Percentiles rank a stretch among this genome's conserved stretches.
Evolutionary conservation across 2,888 invertebrate species (phyloP).

Genomic region (Mimas tiliae): DNA sequence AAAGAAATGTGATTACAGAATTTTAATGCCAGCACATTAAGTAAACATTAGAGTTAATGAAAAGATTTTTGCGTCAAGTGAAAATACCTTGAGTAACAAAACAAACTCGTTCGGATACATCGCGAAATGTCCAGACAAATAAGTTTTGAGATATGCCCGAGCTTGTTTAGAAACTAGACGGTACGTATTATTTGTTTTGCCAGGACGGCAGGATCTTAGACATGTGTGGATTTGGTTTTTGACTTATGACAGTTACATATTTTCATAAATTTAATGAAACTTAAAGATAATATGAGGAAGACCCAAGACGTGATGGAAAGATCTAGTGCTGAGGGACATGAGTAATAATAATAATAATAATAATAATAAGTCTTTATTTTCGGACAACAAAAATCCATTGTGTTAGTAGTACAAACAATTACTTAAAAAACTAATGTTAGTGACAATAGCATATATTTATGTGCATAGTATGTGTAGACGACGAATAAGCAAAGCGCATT

Average conservation of each 20-base stretch:
- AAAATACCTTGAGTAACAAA: conserved; percentile 6
- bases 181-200: background rate
- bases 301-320: no score
- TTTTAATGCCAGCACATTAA: conserved; percentile 15
- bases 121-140: conserved; percentile 11
- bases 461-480: no score
- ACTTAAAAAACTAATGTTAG: no score
- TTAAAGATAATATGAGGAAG: no score
- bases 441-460: no score
- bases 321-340: no score
- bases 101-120: conserved; percentile 7
- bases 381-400: no score
- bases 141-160: background rate
- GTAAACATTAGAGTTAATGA: conserved; percentile 6
- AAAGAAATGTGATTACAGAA: conserved; percentile 22
- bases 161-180: background rate
- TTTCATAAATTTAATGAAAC: no score
- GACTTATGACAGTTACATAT: background rate
- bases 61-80: conserved; percentile 4
- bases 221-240: background rate
- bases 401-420: no score
- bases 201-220: background rate
- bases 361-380: no score
- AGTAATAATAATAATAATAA: no score
- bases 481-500: no score